phyloP scores from a whole-genome alignment of 2,888 invertebrate species.

The Piscicola geometra region DNA sequence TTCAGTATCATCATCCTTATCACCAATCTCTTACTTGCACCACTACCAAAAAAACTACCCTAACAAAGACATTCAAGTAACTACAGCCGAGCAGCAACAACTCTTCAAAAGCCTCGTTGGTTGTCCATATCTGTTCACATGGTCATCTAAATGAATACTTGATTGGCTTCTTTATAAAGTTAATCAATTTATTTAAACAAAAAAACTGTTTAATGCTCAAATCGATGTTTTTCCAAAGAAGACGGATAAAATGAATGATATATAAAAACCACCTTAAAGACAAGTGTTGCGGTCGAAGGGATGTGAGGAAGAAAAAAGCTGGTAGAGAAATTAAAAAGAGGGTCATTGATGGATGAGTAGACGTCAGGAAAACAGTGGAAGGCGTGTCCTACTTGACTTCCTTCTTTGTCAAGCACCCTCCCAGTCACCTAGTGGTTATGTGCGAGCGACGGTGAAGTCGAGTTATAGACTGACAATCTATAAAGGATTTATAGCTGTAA shows the following conservation, averaged over 20 bases:
- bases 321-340: background rate
- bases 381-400: background rate
- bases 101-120: background rate
- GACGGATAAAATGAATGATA: too few species aligned
- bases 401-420: background rate
- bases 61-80: constrained; percentile 1
- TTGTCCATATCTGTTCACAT: background rate
- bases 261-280: background rate
- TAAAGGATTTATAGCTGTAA: background rate
- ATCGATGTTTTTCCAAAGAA: too few species aligned
- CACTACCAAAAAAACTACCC: background rate
- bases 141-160: too few species aligned
- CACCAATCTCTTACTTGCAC: too few species aligned
- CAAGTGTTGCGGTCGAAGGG: background rate
- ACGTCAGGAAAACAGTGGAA: background rate
- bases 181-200: too few species aligned
- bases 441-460: background rate
- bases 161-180: too few species aligned
- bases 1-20: too few species aligned
- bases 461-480: background rate
- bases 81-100: background rate
- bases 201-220: too few species aligned
- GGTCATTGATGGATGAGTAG: background rate
- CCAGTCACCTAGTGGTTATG: background rate
- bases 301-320: background rate